A percentile compares a stretch with the other conserved stretches of the same genome.
phyloP scores from a whole-genome alignment of 2,797 vertebrate genomes.

The Darevskia mixta region DNA sequence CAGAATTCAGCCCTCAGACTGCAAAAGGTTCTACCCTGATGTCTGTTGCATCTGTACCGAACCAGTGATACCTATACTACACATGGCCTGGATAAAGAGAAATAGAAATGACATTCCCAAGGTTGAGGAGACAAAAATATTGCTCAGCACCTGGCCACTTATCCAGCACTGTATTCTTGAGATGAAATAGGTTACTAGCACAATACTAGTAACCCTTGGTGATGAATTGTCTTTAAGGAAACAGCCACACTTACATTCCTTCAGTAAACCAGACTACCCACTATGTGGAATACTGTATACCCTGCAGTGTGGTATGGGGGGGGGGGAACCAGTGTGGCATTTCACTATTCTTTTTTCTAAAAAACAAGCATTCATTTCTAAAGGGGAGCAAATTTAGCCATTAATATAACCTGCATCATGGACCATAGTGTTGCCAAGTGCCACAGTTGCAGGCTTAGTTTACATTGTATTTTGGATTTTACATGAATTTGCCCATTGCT shows the following conservation, averaged over 20 bases:
- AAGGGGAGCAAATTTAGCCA: background rate
- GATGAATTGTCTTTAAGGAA: background rate
- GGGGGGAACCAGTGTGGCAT: background rate
- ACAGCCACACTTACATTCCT: background rate
- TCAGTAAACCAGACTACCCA: background rate
- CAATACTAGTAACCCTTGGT: too few species aligned
- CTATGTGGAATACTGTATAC: background rate
- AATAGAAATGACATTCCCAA: background rate
- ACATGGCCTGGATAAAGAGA: background rate
- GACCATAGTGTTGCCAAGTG: conserved; percentile 18
- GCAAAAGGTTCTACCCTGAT: too few species aligned
- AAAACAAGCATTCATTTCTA: background rate
- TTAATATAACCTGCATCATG: background rate
- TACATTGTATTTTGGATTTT: conserved; percentile 41
- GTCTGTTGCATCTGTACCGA: background rate
- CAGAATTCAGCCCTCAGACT: too few species aligned
- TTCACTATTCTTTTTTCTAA: background rate
- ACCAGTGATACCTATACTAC: background rate
- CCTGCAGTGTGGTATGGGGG: background rate
- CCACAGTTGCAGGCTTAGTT: conserved; percentile 44
- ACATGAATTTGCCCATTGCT: conserved; percentile 26
- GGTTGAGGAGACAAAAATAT: background rate
- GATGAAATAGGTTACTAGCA: background rate
- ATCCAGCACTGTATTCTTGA: background rate
- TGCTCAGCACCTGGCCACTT: background rate